phyloP scores from a whole-genome alignment of 2,113 vertebrate species.

The Delphinapterus leucas region DNA sequence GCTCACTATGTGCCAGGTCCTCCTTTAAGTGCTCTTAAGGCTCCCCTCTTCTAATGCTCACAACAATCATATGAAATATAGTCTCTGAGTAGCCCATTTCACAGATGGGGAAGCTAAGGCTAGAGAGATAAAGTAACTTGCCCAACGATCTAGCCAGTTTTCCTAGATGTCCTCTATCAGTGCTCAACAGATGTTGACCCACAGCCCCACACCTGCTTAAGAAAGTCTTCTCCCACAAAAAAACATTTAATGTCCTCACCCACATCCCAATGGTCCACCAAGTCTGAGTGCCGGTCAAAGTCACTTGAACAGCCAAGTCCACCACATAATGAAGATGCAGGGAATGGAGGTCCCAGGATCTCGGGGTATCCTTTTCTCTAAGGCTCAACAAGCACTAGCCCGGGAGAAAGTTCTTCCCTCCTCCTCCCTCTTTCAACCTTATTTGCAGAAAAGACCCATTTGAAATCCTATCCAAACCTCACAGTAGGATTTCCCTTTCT shows the following conservation, averaged over 20 bases:
- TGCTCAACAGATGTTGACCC: neutral
- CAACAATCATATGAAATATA: neutral
- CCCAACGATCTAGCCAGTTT: neutral
- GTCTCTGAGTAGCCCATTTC: neutral
- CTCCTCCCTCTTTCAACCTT: neutral
- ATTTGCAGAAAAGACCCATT: constrained; percentile 38
- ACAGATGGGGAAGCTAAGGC: neutral
- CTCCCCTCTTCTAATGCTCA: neutral
- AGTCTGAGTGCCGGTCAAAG: neutral
- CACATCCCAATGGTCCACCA: fast-evolving
- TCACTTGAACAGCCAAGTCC: neutral
- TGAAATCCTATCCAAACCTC: constrained; percentile 12
- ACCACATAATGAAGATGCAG: neutral
- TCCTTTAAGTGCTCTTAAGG: neutral
- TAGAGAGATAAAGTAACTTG: neutral
- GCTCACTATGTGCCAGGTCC: neutral
- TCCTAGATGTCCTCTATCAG: neutral
- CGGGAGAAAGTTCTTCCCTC: neutral
- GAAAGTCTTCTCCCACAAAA: neutral
- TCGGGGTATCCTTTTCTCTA: neutral
- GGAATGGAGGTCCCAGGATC: neutral
- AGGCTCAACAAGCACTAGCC: neutral
- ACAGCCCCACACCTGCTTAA: neutral
- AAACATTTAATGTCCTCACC: neutral
- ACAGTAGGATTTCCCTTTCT: constrained; percentile 47